phyloP scores from a whole-genome alignment of 2,888 invertebrate species.

The Ophioninae sp. region DNA sequence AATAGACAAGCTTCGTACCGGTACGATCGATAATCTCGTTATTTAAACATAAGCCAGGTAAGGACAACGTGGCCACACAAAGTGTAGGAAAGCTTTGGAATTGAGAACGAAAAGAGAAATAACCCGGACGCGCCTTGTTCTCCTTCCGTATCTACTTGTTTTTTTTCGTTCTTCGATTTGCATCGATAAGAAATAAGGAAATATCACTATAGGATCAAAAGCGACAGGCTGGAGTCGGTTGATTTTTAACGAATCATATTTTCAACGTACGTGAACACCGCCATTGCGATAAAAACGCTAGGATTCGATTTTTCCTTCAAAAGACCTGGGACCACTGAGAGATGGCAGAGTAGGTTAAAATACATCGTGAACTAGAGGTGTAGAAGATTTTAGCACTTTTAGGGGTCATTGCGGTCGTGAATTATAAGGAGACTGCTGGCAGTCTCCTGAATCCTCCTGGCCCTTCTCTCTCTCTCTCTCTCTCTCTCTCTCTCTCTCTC shows the following conservation, averaged over 20 bases:
- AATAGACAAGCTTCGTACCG: too few relatives aligned
- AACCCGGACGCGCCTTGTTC: neutral
- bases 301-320: neutral
- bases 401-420: neutral
- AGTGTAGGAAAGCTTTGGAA: neutral
- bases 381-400: conserved; percentile 26
- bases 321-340: neutral
- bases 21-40: too few relatives aligned
- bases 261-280: neutral
- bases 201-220: conserved; percentile 2
- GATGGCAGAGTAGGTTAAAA: neutral
- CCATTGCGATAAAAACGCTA: neutral
- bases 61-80: neutral
- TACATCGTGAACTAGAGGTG: neutral
- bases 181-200: neutral
- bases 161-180: conserved; percentile 8
- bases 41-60: conserved; percentile 33
- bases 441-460: too few relatives aligned
- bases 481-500: neutral
- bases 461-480: neutral
- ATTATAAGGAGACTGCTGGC: neutral
- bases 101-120: neutral
- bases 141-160: neutral
- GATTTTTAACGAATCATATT: too few relatives aligned
- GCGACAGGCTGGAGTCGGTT: conserved; percentile 42